These are phyloP conservation scores for Lycorma delicatula DNA, from an alignment of 1,140 invertebrate species.

Conservation along the genomic window DNA sequence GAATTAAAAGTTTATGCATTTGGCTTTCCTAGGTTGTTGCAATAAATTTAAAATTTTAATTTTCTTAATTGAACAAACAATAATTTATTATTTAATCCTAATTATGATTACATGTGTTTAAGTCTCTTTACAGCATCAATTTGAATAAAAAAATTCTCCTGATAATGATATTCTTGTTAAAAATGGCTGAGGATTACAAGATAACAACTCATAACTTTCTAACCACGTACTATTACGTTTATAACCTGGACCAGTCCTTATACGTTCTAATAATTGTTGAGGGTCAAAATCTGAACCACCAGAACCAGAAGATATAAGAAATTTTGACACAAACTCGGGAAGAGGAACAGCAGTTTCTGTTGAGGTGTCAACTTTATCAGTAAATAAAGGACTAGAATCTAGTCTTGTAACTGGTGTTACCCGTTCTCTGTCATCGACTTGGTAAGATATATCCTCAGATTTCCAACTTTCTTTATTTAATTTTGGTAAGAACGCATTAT, in stretches of 20 bases:
- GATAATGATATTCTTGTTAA: conserved; percentile 59
- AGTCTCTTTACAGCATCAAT: too few species aligned
- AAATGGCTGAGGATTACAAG: conserved; percentile 59
- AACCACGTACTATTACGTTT: conserved; percentile 41
- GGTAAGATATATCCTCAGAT: conserved; percentile 14
- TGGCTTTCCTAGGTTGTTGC: too few species aligned
- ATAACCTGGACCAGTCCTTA: conserved; percentile 47
- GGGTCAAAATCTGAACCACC: conserved; percentile 41
- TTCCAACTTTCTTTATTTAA: conserved; percentile 7
- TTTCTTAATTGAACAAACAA: too few species aligned
- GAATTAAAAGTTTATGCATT: too few species aligned
- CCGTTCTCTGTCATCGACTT: conserved; percentile 22
- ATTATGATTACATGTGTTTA: too few species aligned
- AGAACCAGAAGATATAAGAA: conserved; percentile 22
- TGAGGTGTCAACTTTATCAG: conserved; percentile 29
- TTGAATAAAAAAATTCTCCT: conserved; percentile 48
- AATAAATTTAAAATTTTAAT: too few species aligned
- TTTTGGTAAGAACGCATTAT: neutral
- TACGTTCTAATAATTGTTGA: conserved; percentile 48
- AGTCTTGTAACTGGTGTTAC: conserved; percentile 33
- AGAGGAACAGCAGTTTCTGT: conserved; percentile 20
- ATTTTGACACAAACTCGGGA: conserved; percentile 16
- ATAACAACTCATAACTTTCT: conserved; percentile 47
- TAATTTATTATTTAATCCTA: too few species aligned
- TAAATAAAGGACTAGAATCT: conserved; percentile 33